Evolutionary conservation across 2,797 vertebrate genomes (phyloP).

Genomic region (Nannoperca australis): DNA sequence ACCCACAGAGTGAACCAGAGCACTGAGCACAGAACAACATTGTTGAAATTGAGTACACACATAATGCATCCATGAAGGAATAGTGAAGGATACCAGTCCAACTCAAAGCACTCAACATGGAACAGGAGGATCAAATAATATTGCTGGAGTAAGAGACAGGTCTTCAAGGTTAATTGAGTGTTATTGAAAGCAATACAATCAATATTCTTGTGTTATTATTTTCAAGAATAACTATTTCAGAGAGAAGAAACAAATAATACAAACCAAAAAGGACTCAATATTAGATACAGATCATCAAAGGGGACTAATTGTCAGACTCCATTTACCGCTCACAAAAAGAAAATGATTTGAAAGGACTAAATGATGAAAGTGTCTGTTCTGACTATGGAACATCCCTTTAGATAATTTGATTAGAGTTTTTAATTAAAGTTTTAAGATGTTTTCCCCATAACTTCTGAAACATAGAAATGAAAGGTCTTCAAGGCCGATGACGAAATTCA

Average conservation of each 20-base stretch:
- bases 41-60: not conserved
- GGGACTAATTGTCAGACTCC: not conserved
- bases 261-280: not conserved
- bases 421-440: not conserved
- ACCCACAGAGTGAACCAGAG: not conserved
- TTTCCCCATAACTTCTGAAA: not conserved
- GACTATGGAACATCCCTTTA: not conserved
- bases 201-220: not conserved
- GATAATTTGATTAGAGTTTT: not conserved
- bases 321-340: not conserved
- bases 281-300: not conserved
- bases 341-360: slow-evolving; percentile 2
- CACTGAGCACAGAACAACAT: not conserved
- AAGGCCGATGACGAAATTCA: not conserved
- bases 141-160: not conserved
- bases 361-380: not conserved
- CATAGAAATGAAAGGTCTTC: not conserved
- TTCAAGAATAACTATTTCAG: not conserved
- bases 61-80: not conserved
- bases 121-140: not conserved
- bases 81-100: not conserved
- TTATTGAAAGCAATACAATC: slow-evolving; percentile 6
- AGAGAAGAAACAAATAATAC: slow-evolving; percentile 7
- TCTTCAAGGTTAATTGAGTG: not conserved
- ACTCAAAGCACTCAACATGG: not conserved